Evolutionary conservation across 2,797 vertebrate genomes (phyloP).

Genomic region (Oceanodroma leucorhoa): DNA sequence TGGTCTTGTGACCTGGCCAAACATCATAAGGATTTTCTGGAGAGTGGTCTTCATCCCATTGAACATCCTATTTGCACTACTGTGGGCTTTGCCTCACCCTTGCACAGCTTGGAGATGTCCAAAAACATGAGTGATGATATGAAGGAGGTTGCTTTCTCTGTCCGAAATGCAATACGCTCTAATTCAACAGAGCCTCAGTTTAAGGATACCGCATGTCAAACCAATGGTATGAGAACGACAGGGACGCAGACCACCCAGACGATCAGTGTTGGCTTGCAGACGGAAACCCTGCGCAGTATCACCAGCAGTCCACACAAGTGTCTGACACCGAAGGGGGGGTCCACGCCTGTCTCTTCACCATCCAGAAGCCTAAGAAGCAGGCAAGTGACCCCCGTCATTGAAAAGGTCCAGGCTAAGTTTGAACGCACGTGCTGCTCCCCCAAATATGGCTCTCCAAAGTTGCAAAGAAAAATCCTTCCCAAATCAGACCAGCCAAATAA

Average conservation of each 20-base stretch:
- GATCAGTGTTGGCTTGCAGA: conserved; percentile 92
- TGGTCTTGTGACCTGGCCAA: conserved; percentile 83
- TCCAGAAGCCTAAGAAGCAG: conserved; percentile 90
- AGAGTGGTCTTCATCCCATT: conserved; percentile 80
- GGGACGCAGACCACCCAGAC: conserved; percentile 94
- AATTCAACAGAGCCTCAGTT: conserved; percentile 74
- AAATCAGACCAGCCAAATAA: conserved; percentile 84
- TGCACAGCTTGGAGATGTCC: conserved; percentile 88
- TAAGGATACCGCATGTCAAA: conserved; percentile 91
- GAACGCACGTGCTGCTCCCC: conserved; percentile 96
- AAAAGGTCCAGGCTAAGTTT: conserved; percentile 91
- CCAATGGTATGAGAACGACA: conserved; percentile 86
- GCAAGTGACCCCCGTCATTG: conserved; percentile 89
- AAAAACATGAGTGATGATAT: conserved; percentile 97
- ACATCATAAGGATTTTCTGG: conserved; percentile 80
- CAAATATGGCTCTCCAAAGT: conserved; percentile 96
- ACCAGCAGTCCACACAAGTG: conserved; percentile 96
- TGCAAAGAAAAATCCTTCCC: conserved; percentile 86
- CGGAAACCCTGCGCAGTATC: conserved; percentile 86
- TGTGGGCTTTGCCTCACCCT: conserved; percentile 82
- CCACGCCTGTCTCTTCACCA: conserved; percentile 92
- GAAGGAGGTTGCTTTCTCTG: conserved; percentile 97
- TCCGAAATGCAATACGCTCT: conserved; percentile 86
- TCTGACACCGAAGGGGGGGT: conserved; percentile 88
- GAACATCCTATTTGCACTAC: conserved; percentile 84